phyloP scores from a whole-genome alignment of 2,797 vertebrate genomes.

The Stomatorhinus walkeri region DNA sequence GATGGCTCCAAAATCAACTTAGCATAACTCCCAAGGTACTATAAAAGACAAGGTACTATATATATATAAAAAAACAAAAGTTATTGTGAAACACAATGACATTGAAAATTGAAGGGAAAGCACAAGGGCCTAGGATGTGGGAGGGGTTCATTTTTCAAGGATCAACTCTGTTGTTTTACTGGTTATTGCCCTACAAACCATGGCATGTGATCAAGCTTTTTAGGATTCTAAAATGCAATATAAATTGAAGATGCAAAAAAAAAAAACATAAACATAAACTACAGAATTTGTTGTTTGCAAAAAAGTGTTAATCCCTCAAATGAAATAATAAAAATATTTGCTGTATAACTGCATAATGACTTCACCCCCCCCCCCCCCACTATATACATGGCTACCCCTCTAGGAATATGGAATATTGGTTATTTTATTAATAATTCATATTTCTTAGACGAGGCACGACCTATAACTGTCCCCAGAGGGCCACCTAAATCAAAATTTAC shows the following conservation, averaged over 20 bases:
- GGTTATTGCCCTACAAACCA: conserved; percentile 14
- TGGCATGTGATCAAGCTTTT: conserved; percentile 14
- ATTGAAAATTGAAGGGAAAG: conserved; percentile 28
- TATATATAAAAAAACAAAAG: conserved; percentile 19
- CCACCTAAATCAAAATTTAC: not conserved
- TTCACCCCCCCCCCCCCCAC: not conserved
- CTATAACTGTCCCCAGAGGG: not conserved
- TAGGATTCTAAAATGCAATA: not conserved
- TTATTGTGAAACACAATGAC: conserved; percentile 12
- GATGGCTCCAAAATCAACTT: not conserved
- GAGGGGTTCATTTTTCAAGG: conserved; percentile 16
- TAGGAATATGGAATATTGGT: not conserved
- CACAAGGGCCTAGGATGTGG: conserved; percentile 4
- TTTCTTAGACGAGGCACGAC: not conserved
- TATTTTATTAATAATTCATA: not conserved
- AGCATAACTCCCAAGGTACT: conserved; percentile 12
- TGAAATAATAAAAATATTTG: not conserved
- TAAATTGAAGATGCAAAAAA: not conserved
- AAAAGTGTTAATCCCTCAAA: not conserved
- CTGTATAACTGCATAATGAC: not conserved
- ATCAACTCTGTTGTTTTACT: conserved; percentile 26
- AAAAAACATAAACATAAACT: not conserved
- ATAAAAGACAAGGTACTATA: conserved; percentile 21
- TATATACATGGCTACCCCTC: not conserved
- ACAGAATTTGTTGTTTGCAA: not conserved